These are phyloP conservation scores for Caenorhabditis imperialis DNA, from an alignment of 2,888 invertebrate genomes.

Conservation along the genomic window DNA sequence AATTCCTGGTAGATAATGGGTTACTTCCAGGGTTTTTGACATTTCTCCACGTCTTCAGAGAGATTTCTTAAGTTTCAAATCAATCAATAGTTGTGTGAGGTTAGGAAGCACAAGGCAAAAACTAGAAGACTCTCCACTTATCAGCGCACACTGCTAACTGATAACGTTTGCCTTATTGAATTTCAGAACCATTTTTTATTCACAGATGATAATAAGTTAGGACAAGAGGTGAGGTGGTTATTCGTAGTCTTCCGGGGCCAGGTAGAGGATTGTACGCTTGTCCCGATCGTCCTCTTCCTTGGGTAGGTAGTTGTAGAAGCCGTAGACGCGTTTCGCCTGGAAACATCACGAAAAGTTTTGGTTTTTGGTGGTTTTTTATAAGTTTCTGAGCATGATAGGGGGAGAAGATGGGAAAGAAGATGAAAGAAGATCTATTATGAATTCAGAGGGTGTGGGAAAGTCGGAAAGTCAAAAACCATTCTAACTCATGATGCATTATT, in stretches of 20 bases:
- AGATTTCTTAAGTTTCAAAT: not conserved
- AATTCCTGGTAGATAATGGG: not conserved
- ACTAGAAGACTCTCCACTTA: conserved; percentile 34
- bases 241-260: conserved; percentile 45
- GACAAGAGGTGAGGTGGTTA: conserved; percentile 8
- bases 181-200: conserved; percentile 22
- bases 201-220: conserved; percentile 34
- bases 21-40: not conserved
- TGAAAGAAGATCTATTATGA: not conserved
- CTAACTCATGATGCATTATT: not conserved
- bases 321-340: conserved; percentile 59
- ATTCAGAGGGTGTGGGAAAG: not conserved
- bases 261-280: conserved; percentile 46
- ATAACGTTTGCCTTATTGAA: too few species aligned
- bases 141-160: too few species aligned
- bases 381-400: conserved; percentile 7
- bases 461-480: not conserved
- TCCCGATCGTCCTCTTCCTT: conserved; percentile 54
- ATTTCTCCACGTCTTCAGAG: not conserved
- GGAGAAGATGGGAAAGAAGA: not conserved
- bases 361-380: conserved; percentile 2
- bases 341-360: conserved; percentile 25
- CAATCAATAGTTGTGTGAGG: conserved; percentile 20
- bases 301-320: conserved; percentile 62
- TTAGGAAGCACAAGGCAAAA: conserved; percentile 26